Evolutionary conservation across 1,140 invertebrate species (phyloP).

Genomic region (Diploscapter pachys): DNA sequence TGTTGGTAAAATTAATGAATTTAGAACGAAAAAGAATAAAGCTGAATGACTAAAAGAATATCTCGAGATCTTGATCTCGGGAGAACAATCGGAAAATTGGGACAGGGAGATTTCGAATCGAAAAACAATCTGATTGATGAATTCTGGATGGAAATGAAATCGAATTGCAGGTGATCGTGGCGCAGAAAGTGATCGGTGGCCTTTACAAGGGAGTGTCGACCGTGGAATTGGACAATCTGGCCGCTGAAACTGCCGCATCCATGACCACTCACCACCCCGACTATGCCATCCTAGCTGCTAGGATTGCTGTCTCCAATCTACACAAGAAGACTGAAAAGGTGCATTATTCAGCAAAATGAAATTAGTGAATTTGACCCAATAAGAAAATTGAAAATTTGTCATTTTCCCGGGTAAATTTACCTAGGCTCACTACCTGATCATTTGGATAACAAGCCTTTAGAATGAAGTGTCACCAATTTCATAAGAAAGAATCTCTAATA

Average conservation of each 20-base stretch:
- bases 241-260: slow-evolving; percentile 89
- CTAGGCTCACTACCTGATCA: neutral
- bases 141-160: neutral
- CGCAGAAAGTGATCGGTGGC: slow-evolving; percentile 76
- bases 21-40: too few species aligned
- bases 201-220: slow-evolving; percentile 94
- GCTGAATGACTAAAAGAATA: too few species aligned
- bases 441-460: neutral
- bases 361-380: neutral
- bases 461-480: too few species aligned
- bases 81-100: too few species aligned
- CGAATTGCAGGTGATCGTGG: slow-evolving; percentile 61
- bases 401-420: too few species aligned
- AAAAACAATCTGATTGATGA: neutral
- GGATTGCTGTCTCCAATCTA: slow-evolving; percentile 91
- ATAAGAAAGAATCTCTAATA: too few species aligned
- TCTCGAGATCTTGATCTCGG: too few species aligned
- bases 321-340: slow-evolving; percentile 75
- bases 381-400: too few species aligned
- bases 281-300: slow-evolving; percentile 88
- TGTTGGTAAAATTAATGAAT: too few species aligned
- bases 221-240: slow-evolving; percentile 89
- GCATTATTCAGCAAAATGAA: neutral
- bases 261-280: slow-evolving; percentile 95
- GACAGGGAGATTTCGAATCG: too few species aligned